Conservation (phyloP, 2,888 invertebrate species). For the Napeogenes inachia region DNA sequence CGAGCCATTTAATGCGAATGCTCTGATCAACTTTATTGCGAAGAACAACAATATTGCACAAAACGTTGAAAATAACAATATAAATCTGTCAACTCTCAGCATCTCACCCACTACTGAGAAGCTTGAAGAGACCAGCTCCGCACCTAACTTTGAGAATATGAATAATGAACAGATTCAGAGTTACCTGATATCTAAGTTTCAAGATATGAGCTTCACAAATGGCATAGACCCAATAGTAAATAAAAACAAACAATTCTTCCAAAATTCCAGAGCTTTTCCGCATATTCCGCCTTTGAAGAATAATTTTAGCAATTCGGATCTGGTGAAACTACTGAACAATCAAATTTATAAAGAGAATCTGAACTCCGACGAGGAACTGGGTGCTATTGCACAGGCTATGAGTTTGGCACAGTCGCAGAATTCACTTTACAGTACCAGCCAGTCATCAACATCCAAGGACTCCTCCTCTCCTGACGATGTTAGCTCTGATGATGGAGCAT, state of each 20-base stretch:
- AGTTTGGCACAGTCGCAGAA: slow-evolving; percentile 59
- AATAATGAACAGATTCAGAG: slow-evolving; percentile 64
- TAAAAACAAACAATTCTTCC: slow-evolving; percentile 60
- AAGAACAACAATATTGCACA: slow-evolving; percentile 43
- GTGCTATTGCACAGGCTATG: slow-evolving; percentile 53
- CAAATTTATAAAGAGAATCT: slow-evolving; percentile 45
- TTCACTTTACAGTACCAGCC: slow-evolving; percentile 57
- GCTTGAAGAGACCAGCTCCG: slow-evolving; percentile 41
- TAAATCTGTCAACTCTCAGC: slow-evolving; percentile 45
- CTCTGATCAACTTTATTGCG: slow-evolving; percentile 50
- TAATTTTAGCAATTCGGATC: slow-evolving; percentile 56
- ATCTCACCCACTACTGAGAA: slow-evolving; percentile 40
- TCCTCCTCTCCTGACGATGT: slow-evolving; percentile 53
- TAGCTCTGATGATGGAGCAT: slow-evolving; percentile 65
- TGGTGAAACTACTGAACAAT: slow-evolving; percentile 50
- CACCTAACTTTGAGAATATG: slow-evolving; percentile 54
- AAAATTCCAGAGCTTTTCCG: slow-evolving; percentile 65
- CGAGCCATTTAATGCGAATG: slow-evolving; percentile 42
- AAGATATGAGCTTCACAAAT: slow-evolving; percentile 54
- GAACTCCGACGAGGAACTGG: slow-evolving; percentile 45
- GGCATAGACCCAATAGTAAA: slow-evolving; percentile 40
- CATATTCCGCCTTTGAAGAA: slow-evolving; percentile 60
- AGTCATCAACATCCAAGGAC: slow-evolving; percentile 71
- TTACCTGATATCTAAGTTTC: slow-evolving; percentile 61
- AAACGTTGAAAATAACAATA: slow-evolving; percentile 58